These are phyloP conservation scores for Orbicella faveolata DNA, from an alignment of 64 coral and sea anemone genomes.

Conservation along the genomic window DNA sequence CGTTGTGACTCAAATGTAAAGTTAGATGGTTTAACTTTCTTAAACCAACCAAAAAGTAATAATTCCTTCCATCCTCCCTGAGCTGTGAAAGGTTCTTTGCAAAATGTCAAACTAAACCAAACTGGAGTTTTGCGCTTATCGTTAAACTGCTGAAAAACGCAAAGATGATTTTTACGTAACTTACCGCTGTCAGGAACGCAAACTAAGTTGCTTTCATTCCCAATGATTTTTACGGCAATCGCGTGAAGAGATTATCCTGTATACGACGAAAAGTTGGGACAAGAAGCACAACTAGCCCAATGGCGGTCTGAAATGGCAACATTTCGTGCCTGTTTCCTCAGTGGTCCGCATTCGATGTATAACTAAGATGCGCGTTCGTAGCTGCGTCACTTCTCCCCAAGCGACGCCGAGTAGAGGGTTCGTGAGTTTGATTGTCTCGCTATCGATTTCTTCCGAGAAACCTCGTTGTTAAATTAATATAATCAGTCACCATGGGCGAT, in stretches of 20 bases:
- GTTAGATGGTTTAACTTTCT: slow-evolving; percentile 72
- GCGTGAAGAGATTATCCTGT: slow-evolving; percentile 30
- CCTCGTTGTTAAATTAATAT: slow-evolving; percentile 61
- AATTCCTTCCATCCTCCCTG: background rate
- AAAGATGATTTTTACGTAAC: slow-evolving; percentile 5
- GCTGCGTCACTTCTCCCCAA: slow-evolving; percentile 99
- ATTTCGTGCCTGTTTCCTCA: slow-evolving; percentile 78
- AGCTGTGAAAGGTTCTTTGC: slow-evolving; percentile 67
- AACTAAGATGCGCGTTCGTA: slow-evolving; percentile 88
- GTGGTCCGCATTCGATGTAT: slow-evolving; percentile 88
- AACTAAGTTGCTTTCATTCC: slow-evolving; percentile 46
- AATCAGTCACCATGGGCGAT: slow-evolving; percentile 89
- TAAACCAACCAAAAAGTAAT: slow-evolving; percentile 39
- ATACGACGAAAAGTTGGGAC: slow-evolving; percentile 34
- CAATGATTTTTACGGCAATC: slow-evolving; percentile 23
- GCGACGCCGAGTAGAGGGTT: slow-evolving; percentile 73
- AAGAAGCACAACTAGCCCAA: slow-evolving; percentile 96
- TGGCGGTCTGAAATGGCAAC: slow-evolving; percentile 79
- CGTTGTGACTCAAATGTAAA: slow-evolving; percentile 39
- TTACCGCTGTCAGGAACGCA: slow-evolving; percentile 48
- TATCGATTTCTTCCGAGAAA: slow-evolving; percentile 51
- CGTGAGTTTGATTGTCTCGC: slow-evolving; percentile 70
- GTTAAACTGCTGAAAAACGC: slow-evolving; percentile 4
- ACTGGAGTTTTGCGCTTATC: slow-evolving; percentile 66
- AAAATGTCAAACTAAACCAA: slow-evolving; percentile 85